Conservation (phyloP, 2,797 vertebrate species). For the Peromyscus aztecus region DNA sequence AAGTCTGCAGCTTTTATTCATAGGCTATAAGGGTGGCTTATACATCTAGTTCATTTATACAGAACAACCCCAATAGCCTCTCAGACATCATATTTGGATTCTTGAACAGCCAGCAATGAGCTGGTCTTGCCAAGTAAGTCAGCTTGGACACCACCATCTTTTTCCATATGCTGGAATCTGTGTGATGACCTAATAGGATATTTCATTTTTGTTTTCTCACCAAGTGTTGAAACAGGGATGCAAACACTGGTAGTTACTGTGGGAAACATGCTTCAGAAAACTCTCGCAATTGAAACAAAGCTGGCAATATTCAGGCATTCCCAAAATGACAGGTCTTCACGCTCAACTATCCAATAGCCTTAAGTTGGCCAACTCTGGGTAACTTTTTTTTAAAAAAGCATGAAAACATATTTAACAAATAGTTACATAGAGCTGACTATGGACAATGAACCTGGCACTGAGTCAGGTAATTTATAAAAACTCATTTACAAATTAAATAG, state of each 20-base stretch:
- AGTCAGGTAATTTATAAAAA: constrained; percentile 45
- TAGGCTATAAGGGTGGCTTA: background rate
- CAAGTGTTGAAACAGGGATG: background rate
- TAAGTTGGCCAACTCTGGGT: background rate
- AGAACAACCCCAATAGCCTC: background rate
- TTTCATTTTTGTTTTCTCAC: constrained; percentile 1
- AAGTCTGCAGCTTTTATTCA: background rate
- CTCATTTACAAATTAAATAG: constrained; percentile 54
- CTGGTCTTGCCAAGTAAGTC: background rate
- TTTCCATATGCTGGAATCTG: background rate
- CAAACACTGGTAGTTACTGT: background rate
- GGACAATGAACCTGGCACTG: background rate
- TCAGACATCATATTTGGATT: background rate
- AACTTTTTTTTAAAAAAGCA: background rate
- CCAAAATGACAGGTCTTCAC: background rate
- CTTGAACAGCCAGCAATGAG: background rate
- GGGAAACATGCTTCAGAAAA: constrained; percentile 17
- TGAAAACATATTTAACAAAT: constrained; percentile 5
- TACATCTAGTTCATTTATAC: background rate
- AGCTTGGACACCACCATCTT: background rate
- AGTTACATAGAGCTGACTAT: background rate
- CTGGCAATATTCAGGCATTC: background rate
- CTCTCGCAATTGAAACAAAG: background rate
- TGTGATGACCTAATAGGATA: background rate
- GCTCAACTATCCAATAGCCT: background rate